Evolutionary conservation across 2,888 invertebrate genomes (phyloP), one percentile per base, ranked within the genome.

Genomic region (Euplagia quadripunctaria): DNA sequence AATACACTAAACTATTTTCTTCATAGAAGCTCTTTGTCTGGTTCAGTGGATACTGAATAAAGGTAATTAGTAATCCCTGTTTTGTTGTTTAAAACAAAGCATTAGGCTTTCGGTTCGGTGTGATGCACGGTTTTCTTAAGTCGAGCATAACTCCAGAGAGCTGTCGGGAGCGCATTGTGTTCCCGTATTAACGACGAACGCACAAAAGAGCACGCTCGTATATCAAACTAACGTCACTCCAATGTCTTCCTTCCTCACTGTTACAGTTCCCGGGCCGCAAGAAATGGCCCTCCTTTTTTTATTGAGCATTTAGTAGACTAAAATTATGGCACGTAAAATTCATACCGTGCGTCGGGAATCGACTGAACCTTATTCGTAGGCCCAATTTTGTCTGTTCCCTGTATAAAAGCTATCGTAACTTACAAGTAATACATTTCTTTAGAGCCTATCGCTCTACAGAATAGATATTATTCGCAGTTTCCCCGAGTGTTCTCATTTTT

Each of bases 171-270:
- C 83, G 90, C 94, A 94, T 95, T 95, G 95, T 94, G 90, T 85
- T 87, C 90, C 83, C 87, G 92, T 92, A 94, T 94, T 95, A 94
- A 94, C 94, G 94, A 92, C 90, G 88, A 89, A 90, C 92, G 90
- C 93, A 95, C 95, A 95, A 95, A 94, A 93, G 95, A 89, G 89
- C 88, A 85, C 87, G 92, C 90, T 94, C 95, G 90, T 96, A 95
- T 94, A 95, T 96, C 95, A 96, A 94, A 95, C 94, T 94, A 94
- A 94, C 94, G 95, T 95, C 95, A 94, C 92, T 93, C 92, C 92
- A 91, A 94, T 92, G 94, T 94, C 95, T 95, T 95, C 94, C 95
- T 94, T 95, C 95, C 95, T 94, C 90, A 90, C 86, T 86, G 91
- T 88, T 90, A 92, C 92, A 90, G 90, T 88, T 86, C 89, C 89